Evolutionary conservation across 2,113 vertebrate genomes (phyloP).

Genomic region (Thryonomys swinderianus): DNA sequence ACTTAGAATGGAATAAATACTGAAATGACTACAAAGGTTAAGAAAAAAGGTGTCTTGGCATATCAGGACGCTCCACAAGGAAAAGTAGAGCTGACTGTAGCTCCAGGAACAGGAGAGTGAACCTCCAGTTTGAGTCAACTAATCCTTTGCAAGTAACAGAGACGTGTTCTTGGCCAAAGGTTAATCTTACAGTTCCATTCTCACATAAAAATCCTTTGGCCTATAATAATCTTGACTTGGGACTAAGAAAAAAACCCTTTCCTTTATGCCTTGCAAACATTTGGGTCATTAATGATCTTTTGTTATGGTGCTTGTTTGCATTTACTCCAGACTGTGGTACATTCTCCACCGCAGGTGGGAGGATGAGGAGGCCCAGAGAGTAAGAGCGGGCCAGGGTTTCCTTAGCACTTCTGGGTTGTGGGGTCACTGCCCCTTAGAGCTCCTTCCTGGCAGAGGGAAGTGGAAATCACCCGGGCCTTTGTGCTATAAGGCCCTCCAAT

Average conservation of each 20-base stretch:
- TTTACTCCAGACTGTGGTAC: background rate
- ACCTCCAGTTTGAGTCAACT: conserved; percentile 73
- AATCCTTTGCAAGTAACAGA: conserved; percentile 81
- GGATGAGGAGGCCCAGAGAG: background rate
- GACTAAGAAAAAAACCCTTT: conserved; percentile 36
- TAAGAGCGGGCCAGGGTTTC: background rate
- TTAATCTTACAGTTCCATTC: conserved; percentile 79
- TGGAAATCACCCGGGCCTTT: background rate
- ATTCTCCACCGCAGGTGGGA: rapidly evolving
- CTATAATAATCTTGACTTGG: conserved; percentile 63
- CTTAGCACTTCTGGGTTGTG: background rate
- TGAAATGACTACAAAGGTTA: conserved; percentile 75
- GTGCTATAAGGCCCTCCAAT: rapidly evolving
- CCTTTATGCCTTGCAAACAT: conserved; percentile 5
- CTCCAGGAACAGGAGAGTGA: conserved; percentile 65
- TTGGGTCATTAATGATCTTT: conserved; percentile 42
- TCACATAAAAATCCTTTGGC: conserved; percentile 71
- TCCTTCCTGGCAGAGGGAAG: background rate
- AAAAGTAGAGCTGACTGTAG: conserved; percentile 63
- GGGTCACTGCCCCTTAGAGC: background rate
- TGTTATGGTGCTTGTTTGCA: background rate
- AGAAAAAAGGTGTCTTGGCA: conserved; percentile 77
- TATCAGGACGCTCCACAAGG: conserved; percentile 81
- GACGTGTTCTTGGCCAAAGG: conserved; percentile 80
- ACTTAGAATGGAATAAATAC: conserved; percentile 78